phyloP scores from a whole-genome alignment of 2,113 vertebrate genomes.

The Fulmarus glacialis region DNA sequence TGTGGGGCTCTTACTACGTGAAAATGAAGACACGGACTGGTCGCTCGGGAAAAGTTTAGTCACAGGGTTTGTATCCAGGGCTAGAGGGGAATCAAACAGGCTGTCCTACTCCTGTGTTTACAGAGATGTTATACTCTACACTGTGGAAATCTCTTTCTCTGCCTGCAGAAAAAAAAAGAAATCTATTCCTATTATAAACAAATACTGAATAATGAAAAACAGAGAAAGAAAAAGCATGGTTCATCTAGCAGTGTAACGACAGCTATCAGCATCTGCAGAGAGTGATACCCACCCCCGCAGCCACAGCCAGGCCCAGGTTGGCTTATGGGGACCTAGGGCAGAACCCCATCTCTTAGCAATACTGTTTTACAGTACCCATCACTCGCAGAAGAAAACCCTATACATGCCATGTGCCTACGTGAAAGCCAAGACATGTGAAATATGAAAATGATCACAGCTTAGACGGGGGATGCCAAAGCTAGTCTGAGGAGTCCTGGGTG shows the following conservation, averaged over 20 bases:
- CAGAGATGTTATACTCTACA: background rate
- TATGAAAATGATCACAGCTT: slow-evolving; percentile 57
- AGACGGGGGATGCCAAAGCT: background rate
- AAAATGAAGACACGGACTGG: background rate
- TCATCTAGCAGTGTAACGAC: background rate
- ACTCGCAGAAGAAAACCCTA: background rate
- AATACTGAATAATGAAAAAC: background rate
- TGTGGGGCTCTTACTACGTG: background rate
- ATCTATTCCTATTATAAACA: background rate
- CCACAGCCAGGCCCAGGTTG: background rate
- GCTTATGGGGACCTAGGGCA: background rate
- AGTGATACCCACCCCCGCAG: background rate
- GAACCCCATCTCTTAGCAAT: background rate
- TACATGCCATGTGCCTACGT: background rate
- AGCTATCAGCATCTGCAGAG: background rate
- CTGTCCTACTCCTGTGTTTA: background rate
- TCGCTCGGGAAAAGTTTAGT: background rate
- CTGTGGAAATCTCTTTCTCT: background rate
- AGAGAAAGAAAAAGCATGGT: background rate
- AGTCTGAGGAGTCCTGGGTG: slow-evolving; percentile 16
- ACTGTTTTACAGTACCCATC: background rate
- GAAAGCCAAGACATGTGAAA: slow-evolving; percentile 25
- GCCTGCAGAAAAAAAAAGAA: background rate
- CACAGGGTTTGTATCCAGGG: background rate
- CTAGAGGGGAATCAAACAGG: background rate